Evolutionary conservation across 2,797 vertebrate genomes (phyloP).

Genomic region (Oreonectes daqikongensis): DNA sequence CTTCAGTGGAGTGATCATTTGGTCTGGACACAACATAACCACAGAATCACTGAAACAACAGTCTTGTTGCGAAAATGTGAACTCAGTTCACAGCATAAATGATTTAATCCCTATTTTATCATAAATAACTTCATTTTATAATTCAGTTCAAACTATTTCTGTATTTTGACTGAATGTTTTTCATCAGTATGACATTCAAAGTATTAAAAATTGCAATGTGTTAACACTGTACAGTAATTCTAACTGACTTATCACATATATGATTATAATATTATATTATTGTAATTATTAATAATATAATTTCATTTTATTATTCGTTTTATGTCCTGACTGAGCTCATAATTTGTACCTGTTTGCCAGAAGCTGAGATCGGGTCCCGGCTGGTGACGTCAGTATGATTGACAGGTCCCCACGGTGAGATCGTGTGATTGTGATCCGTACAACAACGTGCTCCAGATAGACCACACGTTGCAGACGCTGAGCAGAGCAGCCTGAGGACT

Average conservation of each 20-base stretch:
- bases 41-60: not conserved
- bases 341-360: constrained; percentile 85
- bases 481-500: constrained; percentile 84
- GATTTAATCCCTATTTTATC: too few relatives aligned
- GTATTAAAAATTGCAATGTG: too few relatives aligned
- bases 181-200: too few relatives aligned
- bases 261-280: too few relatives aligned
- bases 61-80: not conserved
- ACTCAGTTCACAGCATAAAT: too few relatives aligned
- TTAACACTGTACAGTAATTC: too few relatives aligned
- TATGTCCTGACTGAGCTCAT: constrained; percentile 71
- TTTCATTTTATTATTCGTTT: not conserved
- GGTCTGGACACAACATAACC: constrained; percentile 70
- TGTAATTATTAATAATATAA: too few relatives aligned
- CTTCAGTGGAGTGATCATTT: constrained; percentile 91
- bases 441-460: constrained; percentile 89
- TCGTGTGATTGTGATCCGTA: constrained; percentile 86
- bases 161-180: too few relatives aligned
- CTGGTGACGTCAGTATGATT: constrained; percentile 88
- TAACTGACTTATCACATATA: too few relatives aligned
- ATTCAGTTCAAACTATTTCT: too few relatives aligned
- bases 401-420: constrained; percentile 89
- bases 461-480: constrained; percentile 81
- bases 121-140: too few relatives aligned
- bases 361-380: constrained; percentile 90